phyloP scores from a whole-genome alignment of 2,113 vertebrate genomes.

The Caranx ignobilis region DNA sequence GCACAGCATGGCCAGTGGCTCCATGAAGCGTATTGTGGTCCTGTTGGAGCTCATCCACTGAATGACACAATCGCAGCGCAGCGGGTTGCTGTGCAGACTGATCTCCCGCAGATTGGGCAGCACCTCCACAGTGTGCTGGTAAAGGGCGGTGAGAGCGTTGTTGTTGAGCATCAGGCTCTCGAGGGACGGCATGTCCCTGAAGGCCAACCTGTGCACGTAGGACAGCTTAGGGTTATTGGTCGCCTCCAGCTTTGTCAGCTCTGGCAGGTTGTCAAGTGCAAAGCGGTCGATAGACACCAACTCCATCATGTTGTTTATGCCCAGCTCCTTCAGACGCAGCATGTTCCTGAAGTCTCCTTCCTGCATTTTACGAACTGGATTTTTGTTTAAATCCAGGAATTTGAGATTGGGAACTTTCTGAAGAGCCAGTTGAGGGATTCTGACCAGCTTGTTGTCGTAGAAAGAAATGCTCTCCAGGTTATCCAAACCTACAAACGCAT shows the following conservation, averaged over 20 bases:
- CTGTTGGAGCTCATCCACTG: constrained; percentile 96
- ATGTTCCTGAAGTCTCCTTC: constrained; percentile 97
- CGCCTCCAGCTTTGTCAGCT: constrained; percentile 97
- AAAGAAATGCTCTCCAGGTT: constrained; percentile 97
- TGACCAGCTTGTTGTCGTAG: constrained; percentile 94
- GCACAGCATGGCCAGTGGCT: constrained; percentile 95
- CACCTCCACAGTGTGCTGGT: constrained; percentile 91
- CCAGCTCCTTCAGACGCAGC: constrained; percentile 94
- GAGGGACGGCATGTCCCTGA: constrained; percentile 94
- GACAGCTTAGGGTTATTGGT: constrained; percentile 98
- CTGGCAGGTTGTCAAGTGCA: constrained; percentile 95
- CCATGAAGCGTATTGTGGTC: constrained; percentile 97
- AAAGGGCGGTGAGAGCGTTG: constrained; percentile 94
- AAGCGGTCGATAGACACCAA: constrained; percentile 93
- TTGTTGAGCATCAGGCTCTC: constrained; percentile 99
- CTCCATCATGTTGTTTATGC: constrained; percentile 98
- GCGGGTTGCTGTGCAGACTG: constrained; percentile 95
- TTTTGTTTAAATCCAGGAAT: constrained; percentile 98
- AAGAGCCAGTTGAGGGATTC: constrained; percentile 93
- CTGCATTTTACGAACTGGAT: constrained; percentile 94
- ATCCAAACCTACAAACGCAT: constrained; percentile 94
- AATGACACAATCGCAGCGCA: constrained; percentile 96
- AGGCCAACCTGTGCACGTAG: constrained; percentile 92
- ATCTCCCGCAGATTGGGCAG: constrained; percentile 96
- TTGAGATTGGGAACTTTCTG: constrained; percentile 96